Conservation (phyloP, 1,140 invertebrate species). For the Rhopalosiphum maidis region DNA sequence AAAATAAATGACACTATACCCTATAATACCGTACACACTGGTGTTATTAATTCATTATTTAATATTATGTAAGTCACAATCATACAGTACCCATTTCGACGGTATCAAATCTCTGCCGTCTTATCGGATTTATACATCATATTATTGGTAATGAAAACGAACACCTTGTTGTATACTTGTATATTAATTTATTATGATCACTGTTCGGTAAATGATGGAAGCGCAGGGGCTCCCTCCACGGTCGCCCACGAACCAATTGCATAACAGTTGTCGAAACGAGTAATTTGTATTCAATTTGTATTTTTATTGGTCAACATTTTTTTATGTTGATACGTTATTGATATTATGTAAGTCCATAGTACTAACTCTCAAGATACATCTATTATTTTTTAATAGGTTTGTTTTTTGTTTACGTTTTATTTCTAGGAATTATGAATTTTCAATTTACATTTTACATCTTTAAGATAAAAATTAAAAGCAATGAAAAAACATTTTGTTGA, state of each 20-base stretch:
- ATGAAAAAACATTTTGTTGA: not conserved
- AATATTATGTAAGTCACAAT: not conserved
- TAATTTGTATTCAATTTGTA: not conserved
- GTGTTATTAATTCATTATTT: not conserved
- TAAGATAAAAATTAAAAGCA: not conserved
- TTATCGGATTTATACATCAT: not conserved
- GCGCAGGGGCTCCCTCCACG: not conserved
- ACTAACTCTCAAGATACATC: not conserved
- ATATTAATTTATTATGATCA: not conserved
- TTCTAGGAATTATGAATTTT: not conserved
- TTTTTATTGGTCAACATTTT: too few species aligned
- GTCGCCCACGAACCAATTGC: not conserved
- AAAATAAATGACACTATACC: not conserved
- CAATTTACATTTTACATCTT: not conserved
- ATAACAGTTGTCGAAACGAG: not conserved
- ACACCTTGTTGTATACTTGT: not conserved
- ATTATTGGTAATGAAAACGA: not conserved
- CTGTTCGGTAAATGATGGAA: not conserved
- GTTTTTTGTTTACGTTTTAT: not conserved
- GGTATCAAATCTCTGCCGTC: not conserved
- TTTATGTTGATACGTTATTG: too few species aligned
- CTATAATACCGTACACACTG: not conserved
- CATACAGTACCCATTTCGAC: not conserved
- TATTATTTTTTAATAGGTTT: not conserved
- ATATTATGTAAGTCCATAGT: not conserved